Evolutionary conservation across 1,140 invertebrate species (phyloP).

Genomic region (Ephestia elutella): DNA sequence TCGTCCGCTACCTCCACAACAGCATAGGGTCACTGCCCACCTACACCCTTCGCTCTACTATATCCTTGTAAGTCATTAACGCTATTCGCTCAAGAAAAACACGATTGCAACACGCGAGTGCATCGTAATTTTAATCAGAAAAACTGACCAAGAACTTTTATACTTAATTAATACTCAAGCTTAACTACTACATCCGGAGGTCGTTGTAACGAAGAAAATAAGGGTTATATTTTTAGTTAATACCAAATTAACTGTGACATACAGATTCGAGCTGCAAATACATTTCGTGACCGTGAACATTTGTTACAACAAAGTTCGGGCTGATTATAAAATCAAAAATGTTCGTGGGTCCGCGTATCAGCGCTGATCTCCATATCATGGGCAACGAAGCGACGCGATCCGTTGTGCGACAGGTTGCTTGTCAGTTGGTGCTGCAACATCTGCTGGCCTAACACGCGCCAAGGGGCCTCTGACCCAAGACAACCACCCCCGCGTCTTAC

Average conservation of each 20-base stretch:
- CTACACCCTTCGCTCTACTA: slow-evolving; percentile 50
- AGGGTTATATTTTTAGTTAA: neutral
- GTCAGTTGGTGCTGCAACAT: slow-evolving; percentile 58
- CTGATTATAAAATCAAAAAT: slow-evolving; percentile 39
- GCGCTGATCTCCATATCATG: slow-evolving; percentile 39
- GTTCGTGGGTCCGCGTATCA: slow-evolving; percentile 39
- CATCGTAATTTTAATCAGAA: slow-evolving; percentile 50
- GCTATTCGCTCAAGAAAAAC: slow-evolving; percentile 36
- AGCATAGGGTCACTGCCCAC: slow-evolving; percentile 62
- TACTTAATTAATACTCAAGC: slow-evolving; percentile 23
- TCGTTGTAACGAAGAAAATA: slow-evolving; percentile 14
- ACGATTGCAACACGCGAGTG: slow-evolving; percentile 45
- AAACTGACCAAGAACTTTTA: slow-evolving; percentile 23
- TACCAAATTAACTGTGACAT: neutral
- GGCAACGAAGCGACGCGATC: slow-evolving; percentile 58
- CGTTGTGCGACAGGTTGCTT: slow-evolving; percentile 68
- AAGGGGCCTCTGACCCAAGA: slow-evolving; percentile 38
- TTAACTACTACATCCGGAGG: slow-evolving; percentile 22
- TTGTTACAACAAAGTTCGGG: slow-evolving; percentile 8
- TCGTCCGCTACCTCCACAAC: slow-evolving; percentile 44
- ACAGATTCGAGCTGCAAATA: neutral
- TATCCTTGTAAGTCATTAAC: slow-evolving; percentile 42
- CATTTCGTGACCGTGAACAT: slow-evolving; percentile 7
- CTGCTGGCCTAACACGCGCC: slow-evolving; percentile 39
- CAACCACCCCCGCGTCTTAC: slow-evolving; percentile 60